Percentiles rank a stretch among this genome's conserved stretches.
Conservation (phyloP, 2,113 vertebrate species). For the Corynorhinus townsendii region DNA sequence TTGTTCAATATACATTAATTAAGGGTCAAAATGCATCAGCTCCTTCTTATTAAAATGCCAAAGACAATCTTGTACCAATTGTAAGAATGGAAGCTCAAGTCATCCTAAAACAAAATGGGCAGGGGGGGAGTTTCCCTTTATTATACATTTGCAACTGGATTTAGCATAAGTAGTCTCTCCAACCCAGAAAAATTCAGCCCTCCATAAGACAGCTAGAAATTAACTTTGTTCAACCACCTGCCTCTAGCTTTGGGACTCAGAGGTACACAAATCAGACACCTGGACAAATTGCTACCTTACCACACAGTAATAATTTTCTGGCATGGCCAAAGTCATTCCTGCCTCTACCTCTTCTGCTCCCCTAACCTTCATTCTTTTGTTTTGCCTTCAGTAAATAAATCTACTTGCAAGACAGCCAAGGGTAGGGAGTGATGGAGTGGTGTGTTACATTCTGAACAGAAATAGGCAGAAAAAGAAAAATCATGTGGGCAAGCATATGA, state of each 20-base stretch:
- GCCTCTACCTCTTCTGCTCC: not conserved
- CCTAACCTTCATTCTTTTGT: not conserved
- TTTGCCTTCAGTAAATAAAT: not conserved
- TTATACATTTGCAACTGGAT: not conserved
- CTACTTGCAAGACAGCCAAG: not conserved
- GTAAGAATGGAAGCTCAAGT: not conserved
- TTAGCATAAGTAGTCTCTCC: not conserved
- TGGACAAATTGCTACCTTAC: not conserved
- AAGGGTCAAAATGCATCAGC: not conserved
- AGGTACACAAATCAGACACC: not conserved
- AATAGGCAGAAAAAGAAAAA: not conserved
- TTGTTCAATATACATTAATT: not conserved
- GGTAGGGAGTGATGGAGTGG: not conserved
- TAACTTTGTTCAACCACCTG: not conserved
- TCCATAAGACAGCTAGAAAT: not conserved
- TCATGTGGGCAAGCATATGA: not conserved
- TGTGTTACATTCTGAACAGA: not conserved
- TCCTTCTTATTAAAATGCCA: not conserved
- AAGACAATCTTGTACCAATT: not conserved
- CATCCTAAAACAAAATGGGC: not conserved
- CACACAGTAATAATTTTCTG: not conserved
- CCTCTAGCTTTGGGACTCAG: not conserved
- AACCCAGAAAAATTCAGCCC: not conserved
- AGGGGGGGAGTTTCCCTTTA: not conserved
- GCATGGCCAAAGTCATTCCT: not conserved